Percentiles rank a stretch among this genome's conserved stretches.
phyloP scores from a whole-genome alignment of 2,888 invertebrate genomes.

The Carpatolechia fugitivella region DNA sequence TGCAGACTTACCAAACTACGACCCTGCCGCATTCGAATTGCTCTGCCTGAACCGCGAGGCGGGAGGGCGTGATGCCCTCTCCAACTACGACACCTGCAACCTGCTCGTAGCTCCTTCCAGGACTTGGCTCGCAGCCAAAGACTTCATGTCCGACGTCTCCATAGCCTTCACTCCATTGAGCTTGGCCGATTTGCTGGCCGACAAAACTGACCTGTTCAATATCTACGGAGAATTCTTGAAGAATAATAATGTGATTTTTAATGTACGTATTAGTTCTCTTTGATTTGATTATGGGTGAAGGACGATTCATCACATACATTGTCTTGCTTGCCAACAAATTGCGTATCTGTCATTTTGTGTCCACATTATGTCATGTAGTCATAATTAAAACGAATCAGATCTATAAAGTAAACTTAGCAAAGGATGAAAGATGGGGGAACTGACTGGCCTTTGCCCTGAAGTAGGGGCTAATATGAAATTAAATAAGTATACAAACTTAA shows the following conservation, averaged over 20 bases:
- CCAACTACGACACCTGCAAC: constrained; percentile 79
- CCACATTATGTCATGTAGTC: too few relatives aligned
- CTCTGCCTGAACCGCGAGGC: constrained; percentile 78
- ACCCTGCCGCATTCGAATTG: constrained; percentile 78
- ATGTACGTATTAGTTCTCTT: constrained; percentile 60
- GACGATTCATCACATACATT: too few relatives aligned
- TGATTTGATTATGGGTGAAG: too few relatives aligned
- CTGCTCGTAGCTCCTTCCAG: constrained; percentile 81
- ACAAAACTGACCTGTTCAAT: constrained; percentile 80
- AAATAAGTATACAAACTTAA: too few relatives aligned
- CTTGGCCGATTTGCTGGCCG: constrained; percentile 75
- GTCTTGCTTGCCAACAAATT: too few relatives aligned
- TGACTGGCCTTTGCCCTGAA: too few relatives aligned
- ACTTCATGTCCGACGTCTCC: constrained; percentile 78
- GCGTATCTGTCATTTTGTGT: too few relatives aligned
- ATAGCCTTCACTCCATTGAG: constrained; percentile 82
- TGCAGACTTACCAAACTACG: constrained; percentile 76
- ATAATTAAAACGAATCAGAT: too few relatives aligned
- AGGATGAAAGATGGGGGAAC: too few relatives aligned
- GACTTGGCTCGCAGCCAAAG: constrained; percentile 71
- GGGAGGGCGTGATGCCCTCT: constrained; percentile 75
- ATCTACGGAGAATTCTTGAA: constrained; percentile 81
- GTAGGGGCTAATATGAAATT: too few relatives aligned
- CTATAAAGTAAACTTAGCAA: too few relatives aligned
- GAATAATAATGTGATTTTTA: constrained; percentile 71